Evolutionary conservation across 1,140 invertebrate genomes (phyloP).

Genomic region (Gonioctena quinquepunctata): DNA sequence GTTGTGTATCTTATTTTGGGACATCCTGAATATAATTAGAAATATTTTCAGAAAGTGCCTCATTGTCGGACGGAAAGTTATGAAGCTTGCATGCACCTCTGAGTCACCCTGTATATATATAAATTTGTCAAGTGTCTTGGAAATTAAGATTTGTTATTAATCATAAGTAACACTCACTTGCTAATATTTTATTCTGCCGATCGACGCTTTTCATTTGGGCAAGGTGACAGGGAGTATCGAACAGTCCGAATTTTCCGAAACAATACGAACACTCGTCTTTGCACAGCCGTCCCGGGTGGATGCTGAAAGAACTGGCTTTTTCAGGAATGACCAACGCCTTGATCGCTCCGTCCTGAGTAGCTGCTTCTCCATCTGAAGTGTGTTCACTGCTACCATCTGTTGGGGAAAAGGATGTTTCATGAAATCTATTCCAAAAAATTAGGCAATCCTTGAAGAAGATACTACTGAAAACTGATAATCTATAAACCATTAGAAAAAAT

Average conservation of each 20-base stretch:
- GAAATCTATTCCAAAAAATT: too few species aligned
- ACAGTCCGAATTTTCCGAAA: conserved; percentile 80
- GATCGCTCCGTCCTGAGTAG: conserved; percentile 59
- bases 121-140: too few species aligned
- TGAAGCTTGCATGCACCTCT: too few species aligned
- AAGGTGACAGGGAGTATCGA: conserved; percentile 83
- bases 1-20: too few species aligned
- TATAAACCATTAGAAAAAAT: too few species aligned
- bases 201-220: conserved; percentile 81
- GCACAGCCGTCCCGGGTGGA: conserved; percentile 77
- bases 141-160: too few species aligned
- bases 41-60: too few species aligned
- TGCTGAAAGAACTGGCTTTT: conserved; percentile 82
- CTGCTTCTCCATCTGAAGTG: conserved; percentile 54
- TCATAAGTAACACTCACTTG: conserved; percentile 65
- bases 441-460: too few species aligned
- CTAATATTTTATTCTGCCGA: conserved; percentile 75
- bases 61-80: too few species aligned
- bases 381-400: conserved; percentile 55
- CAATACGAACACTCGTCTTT: conserved; percentile 84
- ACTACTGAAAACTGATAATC: too few species aligned
- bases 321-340: conserved; percentile 79
- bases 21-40: too few species aligned
- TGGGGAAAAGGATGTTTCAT: neutral
- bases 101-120: too few species aligned